These are phyloP conservation scores for Pseudochirops cupreus DNA, from an alignment of 2,797 vertebrate species.

Conservation along the genomic window DNA sequence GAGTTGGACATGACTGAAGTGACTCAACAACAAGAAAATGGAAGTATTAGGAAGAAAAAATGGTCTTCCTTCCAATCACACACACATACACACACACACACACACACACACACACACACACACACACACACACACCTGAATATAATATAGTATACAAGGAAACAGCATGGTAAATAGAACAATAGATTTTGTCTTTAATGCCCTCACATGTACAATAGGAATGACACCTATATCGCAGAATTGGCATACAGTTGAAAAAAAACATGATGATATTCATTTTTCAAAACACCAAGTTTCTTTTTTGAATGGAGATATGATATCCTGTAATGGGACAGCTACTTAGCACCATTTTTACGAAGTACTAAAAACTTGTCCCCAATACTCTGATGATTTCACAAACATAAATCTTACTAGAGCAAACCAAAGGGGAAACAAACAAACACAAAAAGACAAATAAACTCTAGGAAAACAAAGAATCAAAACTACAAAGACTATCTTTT, in stretches of 20 bases:
- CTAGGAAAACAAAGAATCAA: conserved; percentile 21
- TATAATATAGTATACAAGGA: not conserved
- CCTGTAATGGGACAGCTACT: not conserved
- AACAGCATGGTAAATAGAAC: not conserved
- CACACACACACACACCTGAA: not conserved
- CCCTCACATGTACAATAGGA: not conserved
- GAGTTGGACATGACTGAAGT: not conserved
- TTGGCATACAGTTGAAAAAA: not conserved
- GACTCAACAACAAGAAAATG: not conserved
- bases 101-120: not conserved
- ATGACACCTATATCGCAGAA: not conserved
- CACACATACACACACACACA: not conserved
- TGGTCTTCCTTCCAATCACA: not conserved
- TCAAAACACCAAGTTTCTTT: not conserved
- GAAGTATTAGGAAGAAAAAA: not conserved
- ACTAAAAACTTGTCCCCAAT: not conserved
- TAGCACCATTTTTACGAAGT: not conserved
- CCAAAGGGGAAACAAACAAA: not conserved
- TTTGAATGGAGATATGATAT: conserved; percentile 8
- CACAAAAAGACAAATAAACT: not conserved
- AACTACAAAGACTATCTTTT: conserved; percentile 19
- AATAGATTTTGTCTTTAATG: not conserved
- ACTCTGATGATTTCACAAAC: not conserved
- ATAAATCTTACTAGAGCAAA: conserved; percentile 19
- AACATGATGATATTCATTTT: not conserved